Evolutionary conservation across 1,140 invertebrate genomes (phyloP), one percentile per base, ranked within the genome.

Genomic region (Drosophila auraria): DNA sequence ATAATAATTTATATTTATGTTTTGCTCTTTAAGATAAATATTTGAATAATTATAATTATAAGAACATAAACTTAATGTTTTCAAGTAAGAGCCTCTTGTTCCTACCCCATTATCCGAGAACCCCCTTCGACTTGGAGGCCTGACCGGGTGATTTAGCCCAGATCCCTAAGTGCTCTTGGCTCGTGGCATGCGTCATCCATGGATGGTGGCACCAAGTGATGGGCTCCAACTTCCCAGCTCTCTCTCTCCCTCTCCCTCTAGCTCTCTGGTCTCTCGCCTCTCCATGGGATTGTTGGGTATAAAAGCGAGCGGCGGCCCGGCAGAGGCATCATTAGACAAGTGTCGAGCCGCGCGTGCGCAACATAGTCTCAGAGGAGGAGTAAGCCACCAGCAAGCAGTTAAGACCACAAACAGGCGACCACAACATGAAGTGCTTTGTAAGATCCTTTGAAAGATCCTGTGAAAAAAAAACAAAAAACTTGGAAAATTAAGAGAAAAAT

Each of bases 391-490:
- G 62, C 15, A n/a, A 45, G 17, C 58, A 75, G 27, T 47, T 44
- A 20, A 78, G 23, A 78, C 73, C 78, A 81, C 53, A 74, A 50
- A 57, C 61, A 89, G 63, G 78, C 86, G 17, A 51, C 84, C 86
- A 82, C 82, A 89, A 82, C 82, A 90, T 90, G 86, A 90, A 91
- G 86, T 91, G 87, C 86, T 82, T 91, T 75, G 86, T 90, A 91
- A 90, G 83, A 42, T 12, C 12, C 12, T 12, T 23, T 49, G 17
- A 54, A 45, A 42, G 38, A 73, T 49, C 30, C 8, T 33, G 11
- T 33, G 3, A 30, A 5, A 14, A 3, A 6, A 12, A 15, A 8
- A 4, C 0, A 0, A 40, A 17, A 9, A 9, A 20, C 20, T 14
- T 23, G 53, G 17, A 38, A 23, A 14, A n/a, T 42, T 15, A 15